Evolutionary conservation across 2,797 vertebrate species (phyloP).

Genomic region (Luscinia megarhynchos): DNA sequence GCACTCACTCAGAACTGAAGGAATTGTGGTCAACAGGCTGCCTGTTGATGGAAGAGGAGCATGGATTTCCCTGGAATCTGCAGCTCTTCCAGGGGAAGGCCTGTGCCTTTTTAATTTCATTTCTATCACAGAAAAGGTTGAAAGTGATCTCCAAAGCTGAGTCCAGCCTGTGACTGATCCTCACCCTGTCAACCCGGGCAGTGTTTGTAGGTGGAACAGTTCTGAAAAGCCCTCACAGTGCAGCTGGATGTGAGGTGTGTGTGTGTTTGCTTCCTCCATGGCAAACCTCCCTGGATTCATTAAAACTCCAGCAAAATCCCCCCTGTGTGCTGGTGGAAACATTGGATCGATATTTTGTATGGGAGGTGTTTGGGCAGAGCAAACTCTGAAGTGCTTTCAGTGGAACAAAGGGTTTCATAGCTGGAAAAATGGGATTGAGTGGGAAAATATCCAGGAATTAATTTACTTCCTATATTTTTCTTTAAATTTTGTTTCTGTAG

Average conservation of each 20-base stretch:
- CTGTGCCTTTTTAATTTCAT: neutral
- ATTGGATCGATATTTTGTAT: neutral
- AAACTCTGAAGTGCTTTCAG: accelerated
- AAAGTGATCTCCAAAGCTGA: neutral
- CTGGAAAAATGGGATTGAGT: neutral
- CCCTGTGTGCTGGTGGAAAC: neutral
- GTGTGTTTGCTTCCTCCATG: neutral
- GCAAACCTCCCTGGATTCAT: neutral
- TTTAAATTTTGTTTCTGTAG: neutral
- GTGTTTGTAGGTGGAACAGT: neutral
- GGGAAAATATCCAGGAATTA: neutral
- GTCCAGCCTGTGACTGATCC: neutral
- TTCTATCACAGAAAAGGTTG: neutral
- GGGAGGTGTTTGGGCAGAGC: neutral
- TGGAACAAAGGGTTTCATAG: neutral
- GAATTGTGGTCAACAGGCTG: neutral
- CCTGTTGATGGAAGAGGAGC: neutral
- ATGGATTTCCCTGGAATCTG: neutral
- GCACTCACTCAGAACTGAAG: neutral
- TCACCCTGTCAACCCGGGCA: neutral
- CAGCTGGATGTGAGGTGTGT: neutral
- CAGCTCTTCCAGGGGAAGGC: neutral
- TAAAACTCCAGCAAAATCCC: neutral
- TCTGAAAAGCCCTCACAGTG: neutral
- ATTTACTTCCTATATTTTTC: neutral